These are phyloP conservation scores for Tragelaphus buxtoni DNA, from an alignment of 2,113 vertebrate species.

Conservation along the genomic window DNA sequence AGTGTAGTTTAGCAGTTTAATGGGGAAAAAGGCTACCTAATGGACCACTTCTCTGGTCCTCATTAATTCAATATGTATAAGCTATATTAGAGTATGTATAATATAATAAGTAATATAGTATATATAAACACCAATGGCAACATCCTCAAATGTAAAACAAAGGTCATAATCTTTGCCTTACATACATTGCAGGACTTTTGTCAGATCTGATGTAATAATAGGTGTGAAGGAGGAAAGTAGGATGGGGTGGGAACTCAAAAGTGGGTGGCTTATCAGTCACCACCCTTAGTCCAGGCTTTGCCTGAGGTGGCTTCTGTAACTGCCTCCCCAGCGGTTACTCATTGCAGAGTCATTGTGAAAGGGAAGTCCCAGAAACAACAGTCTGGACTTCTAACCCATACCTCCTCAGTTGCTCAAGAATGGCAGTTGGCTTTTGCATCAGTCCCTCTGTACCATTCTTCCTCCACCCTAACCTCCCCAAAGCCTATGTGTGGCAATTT, in stretches of 20 bases:
- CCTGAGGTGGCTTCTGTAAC: conserved; percentile 45
- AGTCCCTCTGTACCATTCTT: conserved; percentile 32
- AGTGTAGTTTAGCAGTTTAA: neutral
- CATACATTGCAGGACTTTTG: neutral
- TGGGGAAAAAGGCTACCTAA: neutral
- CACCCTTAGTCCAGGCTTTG: neutral
- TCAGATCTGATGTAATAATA: conserved; percentile 25
- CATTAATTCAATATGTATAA: neutral
- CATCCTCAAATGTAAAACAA: neutral
- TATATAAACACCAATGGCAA: neutral
- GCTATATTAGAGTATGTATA: neutral
- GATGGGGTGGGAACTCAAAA: neutral
- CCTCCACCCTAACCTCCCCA: neutral
- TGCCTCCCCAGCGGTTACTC: neutral
- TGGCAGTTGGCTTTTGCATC: conserved; percentile 72
- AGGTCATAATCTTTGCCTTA: neutral
- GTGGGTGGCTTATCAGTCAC: conserved; percentile 52
- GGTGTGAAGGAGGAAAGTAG: neutral
- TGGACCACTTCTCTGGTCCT: neutral
- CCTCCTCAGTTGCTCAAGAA: conserved; percentile 65
- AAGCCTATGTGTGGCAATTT: conserved; percentile 53
- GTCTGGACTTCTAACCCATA: conserved; percentile 52
- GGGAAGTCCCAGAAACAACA: conserved; percentile 63
- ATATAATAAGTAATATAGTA: neutral
- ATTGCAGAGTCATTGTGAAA: conserved; percentile 69